Conservation (phyloP, 92 coral and sea anemone genomes). For the Diadumene lineata region DNA sequence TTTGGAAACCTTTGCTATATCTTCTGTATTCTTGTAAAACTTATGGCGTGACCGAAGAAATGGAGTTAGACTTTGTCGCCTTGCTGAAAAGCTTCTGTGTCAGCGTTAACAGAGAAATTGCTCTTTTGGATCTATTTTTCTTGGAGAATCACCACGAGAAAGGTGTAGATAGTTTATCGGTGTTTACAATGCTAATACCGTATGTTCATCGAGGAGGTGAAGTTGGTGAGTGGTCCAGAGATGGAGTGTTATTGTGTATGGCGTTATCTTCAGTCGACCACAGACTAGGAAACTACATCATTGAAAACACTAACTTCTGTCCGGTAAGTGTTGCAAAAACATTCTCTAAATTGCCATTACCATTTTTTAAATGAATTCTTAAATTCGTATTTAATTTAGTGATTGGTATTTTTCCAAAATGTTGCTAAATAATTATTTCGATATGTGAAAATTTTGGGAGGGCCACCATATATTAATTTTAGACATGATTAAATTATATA, state of each 20-base stretch:
- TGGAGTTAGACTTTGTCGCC: constrained; percentile 87
- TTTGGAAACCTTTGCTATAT: constrained; percentile 83
- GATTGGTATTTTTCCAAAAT: too few species aligned
- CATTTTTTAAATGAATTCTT: too few species aligned
- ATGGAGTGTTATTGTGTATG: constrained; percentile 91
- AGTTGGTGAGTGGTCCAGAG: constrained; percentile 91
- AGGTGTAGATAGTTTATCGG: constrained; percentile 77
- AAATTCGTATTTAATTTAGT: neutral
- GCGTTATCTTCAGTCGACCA: constrained; percentile 91
- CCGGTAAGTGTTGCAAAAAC: constrained; percentile 98
- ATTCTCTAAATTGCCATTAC: too few species aligned
- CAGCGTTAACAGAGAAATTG: constrained; percentile 89
- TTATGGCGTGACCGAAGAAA: constrained; percentile 69
- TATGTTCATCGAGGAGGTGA: constrained; percentile 92
- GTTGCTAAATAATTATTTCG: too few species aligned
- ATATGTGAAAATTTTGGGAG: too few species aligned
- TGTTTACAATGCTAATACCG: constrained; percentile 89
- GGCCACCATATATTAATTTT: too few species aligned
- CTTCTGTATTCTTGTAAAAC: constrained; percentile 78
- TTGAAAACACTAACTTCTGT: constrained; percentile 92
- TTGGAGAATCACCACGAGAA: constrained; percentile 73
- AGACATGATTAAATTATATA: too few species aligned
- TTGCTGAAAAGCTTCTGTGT: constrained; percentile 92
- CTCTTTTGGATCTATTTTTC: constrained; percentile 84
- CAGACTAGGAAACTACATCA: constrained; percentile 79